Base-by-base conservation (phyloP, 2,797 vertebrate species). In the Microchirus variegatus region DNA sequence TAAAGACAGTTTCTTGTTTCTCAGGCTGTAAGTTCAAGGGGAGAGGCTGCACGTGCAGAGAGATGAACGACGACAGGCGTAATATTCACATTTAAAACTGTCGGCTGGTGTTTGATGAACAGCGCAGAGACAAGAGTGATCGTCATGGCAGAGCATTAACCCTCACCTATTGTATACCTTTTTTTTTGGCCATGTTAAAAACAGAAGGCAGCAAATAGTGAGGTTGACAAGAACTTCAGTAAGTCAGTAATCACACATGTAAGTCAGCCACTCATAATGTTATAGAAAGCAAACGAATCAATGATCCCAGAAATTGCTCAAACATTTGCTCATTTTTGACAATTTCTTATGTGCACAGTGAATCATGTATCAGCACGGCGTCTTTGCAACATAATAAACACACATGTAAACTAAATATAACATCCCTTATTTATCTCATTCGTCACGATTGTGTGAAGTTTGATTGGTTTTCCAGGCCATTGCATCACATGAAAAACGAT, bases 1-100 rank as follows among this genome's bases (percentile, higher is more conserved):
- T 26, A 26, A 26, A n/a, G 26, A 26, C 26, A 26, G 26, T 26
- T 56, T 56, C 38, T 8, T 48, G 38, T 42, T 52, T 41, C 44
- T 9, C 22, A 26, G 36, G 47, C 35, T 59, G 12, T 4, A 17
- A 47, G 61, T 80, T 75, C 63, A 73, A 67, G 60, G 67, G 36
- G 40, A 69, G 55, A 50, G 0, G 1, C 15, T 22, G 53, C 59
- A 36, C 18, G 22, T 31, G 17, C 6, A 26, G 51, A 78, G 70
- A 85, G n/a, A n/a, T 70, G 60, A 55, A 73, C 69, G 70, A 70
- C 4, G 66, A 63, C 77, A 77, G 31, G 63, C 47, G 19, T 58
- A 65, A 75, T 75, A 44, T 48, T 61, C 58, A 59, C 76, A 67
- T 73, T 67, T 43, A 56, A 63, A 75, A 68, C 43, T 49, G 55